phyloP scores from a whole-genome alignment of 2,888 invertebrate species.

The Caradrina clavipalpis region DNA sequence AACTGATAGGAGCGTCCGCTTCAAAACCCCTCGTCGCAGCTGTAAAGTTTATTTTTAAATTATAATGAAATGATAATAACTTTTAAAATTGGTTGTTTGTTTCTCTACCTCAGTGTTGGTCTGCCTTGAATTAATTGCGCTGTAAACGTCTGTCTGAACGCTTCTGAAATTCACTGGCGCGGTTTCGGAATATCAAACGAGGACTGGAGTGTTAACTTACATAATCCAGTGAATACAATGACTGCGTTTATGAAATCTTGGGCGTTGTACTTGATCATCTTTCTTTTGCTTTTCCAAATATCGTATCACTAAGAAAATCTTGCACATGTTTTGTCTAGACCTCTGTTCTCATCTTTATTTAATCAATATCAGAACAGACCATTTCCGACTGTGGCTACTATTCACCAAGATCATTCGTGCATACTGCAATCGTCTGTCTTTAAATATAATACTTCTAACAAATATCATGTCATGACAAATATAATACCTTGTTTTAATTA shows the following conservation, averaged over 20 bases:
- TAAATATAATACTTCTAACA: neutral
- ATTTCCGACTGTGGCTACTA: too few relatives aligned
- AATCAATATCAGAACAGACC: neutral
- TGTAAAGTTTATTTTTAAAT: conserved; percentile 23
- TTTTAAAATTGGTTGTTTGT: neutral
- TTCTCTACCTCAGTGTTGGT: neutral
- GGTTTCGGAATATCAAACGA: conserved; percentile 5
- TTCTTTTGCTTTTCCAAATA: neutral
- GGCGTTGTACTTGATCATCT: neutral
- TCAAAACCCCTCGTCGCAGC: neutral
- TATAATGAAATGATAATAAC: conserved; percentile 16
- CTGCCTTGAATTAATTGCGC: neutral
- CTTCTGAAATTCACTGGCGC: neutral
- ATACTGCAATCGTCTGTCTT: neutral
- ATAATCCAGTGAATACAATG: neutral
- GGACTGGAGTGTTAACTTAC: neutral
- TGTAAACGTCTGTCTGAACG: too few relatives aligned
- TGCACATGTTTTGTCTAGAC: neutral
- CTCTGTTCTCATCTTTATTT: neutral
- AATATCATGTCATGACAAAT: too few relatives aligned
- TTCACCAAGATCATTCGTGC: neutral
- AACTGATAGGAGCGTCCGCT: conserved; percentile 44
- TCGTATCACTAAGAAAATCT: neutral
- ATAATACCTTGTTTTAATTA: too few relatives aligned
- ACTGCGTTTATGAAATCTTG: neutral